Conservation (phyloP, 2,888 invertebrate species). For the Invenusta paracnida region DNA sequence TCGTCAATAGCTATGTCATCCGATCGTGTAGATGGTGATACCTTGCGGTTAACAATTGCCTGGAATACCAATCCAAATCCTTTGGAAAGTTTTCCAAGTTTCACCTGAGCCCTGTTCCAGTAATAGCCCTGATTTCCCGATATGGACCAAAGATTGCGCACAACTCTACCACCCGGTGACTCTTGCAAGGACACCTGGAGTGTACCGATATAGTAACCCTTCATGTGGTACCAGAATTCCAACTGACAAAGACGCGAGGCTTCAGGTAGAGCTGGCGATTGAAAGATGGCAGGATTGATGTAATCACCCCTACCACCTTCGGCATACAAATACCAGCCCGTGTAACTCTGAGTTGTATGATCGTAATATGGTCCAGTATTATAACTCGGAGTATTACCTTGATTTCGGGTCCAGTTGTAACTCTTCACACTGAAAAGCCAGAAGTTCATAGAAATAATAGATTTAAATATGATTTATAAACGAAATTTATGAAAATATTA, state of each 20-base stretch:
- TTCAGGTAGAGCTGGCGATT: slow-evolving; percentile 7
- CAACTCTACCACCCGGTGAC: neutral
- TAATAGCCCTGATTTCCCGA: slow-evolving; percentile 49
- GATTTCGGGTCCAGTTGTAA: slow-evolving; percentile 36
- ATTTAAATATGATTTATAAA: too few species aligned
- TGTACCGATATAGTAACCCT: slow-evolving; percentile 51
- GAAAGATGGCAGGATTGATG: neutral
- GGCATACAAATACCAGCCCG: slow-evolving; percentile 50
- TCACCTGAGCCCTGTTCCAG: slow-evolving; percentile 51
- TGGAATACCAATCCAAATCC: neutral
- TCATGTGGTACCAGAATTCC: slow-evolving; percentile 51
- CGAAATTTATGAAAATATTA: too few species aligned
- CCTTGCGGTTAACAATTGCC: neutral
- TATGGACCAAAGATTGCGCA: slow-evolving; percentile 49
- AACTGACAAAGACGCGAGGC: slow-evolving; percentile 27
- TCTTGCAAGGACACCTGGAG: slow-evolving; percentile 43
- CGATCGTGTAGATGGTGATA: neutral
- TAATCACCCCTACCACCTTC: slow-evolving; percentile 46
- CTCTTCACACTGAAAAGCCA: neutral
- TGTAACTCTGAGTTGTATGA: slow-evolving; percentile 43
- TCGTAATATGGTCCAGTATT: slow-evolving; percentile 45
- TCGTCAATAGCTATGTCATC: slow-evolving; percentile 53
- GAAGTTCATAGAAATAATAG: neutral
- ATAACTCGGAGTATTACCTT: neutral
- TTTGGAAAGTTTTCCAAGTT: slow-evolving; percentile 32